Base-by-base conservation (phyloP, 2,113 vertebrate genomes). In the Thunnus maccoyii region DNA sequence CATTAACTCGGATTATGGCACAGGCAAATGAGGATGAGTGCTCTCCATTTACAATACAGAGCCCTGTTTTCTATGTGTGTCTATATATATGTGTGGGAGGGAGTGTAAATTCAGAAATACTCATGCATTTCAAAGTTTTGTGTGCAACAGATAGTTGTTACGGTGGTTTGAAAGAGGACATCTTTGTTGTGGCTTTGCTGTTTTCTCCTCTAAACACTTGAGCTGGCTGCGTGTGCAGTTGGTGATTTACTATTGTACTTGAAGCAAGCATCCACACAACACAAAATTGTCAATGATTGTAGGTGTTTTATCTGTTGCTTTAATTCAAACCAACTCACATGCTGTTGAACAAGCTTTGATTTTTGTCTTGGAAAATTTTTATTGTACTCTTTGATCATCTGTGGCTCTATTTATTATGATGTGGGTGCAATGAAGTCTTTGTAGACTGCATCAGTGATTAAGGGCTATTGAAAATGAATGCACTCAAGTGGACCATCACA, bases 1-100 rank as follows among this genome's bases (percentile, higher is more conserved):
- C 79, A 85, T 82, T 88, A 70, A 80, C 32, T 22, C 5, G 57
- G 72, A 86, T 87, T 83, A 80, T 17, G 41, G 64, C 46, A 12
- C 44, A 51, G 44, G 17, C 51, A 83, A 69, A 82, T 71, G 48
- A 57, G 57, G 44, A 86, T 76, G 72, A 85, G 46, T 52, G 30
- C 55, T 76, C 56, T 46, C 1, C 79, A 82, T 68, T 81, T 63
- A 48, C 60, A 82, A 85, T 47, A 72, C 54, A 57, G 22, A 60
- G 67, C 48, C n/a, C 15, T 32, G 56, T 52, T 72, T 48, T 80
- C 14, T 14, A 2, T 17, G 20, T 61, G 27, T 75, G 58, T 62
- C 3, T 52, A 6, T 61, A 2, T 78, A 3, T 48, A 7, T 57
- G 58, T 62, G 32, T 63, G 30, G 5, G 52, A 22, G 55, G 27